These are phyloP conservation scores for Lordiphosa collinella DNA, from an alignment of 1,140 invertebrate genomes.

Conservation along the genomic window DNA sequence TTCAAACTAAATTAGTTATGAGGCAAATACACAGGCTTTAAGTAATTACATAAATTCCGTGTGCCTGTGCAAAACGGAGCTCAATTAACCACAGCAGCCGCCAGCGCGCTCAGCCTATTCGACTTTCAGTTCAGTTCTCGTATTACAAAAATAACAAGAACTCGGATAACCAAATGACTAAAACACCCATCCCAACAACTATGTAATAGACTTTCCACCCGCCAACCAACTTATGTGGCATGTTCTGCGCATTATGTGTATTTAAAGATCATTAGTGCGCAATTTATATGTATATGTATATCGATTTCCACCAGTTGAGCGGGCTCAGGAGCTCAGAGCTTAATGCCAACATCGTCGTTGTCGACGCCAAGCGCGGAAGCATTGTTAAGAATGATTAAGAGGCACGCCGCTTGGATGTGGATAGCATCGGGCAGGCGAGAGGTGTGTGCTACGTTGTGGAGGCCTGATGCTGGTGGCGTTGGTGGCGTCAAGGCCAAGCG, in stretches of 20 bases:
- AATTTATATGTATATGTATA: constrained; percentile 56
- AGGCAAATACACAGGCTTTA: too few relatives aligned
- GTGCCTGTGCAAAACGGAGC: constrained; percentile 1
- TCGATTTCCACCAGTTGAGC: constrained; percentile 72
- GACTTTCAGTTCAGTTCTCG: constrained; percentile 24
- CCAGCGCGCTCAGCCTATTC: constrained; percentile 22
- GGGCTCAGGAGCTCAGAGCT: constrained; percentile 19
- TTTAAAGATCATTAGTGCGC: constrained; percentile 72
- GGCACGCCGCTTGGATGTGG: constrained; percentile 48
- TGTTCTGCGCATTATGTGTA: constrained; percentile 56
- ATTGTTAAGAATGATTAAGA: constrained; percentile 74
- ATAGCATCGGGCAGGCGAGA: too few relatives aligned
- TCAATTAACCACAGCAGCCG: constrained; percentile 8
- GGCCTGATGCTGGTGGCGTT: constrained; percentile 3
- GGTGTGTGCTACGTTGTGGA: constrained; percentile 7
- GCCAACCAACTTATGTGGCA: constrained; percentile 9
- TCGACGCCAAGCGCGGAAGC: constrained; percentile 12
- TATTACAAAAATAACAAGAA: constrained; percentile 12
- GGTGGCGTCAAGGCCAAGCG: constrained; percentile 58
- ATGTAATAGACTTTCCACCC: constrained; percentile 5
- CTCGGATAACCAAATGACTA: constrained; percentile 23
- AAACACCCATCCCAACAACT: constrained; percentile 14
- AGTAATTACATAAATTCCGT: too few relatives aligned
- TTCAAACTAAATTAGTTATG: too few relatives aligned
- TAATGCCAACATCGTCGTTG: constrained; percentile 36